phyloP scores from a whole-genome alignment of 2,888 invertebrate species.

The Hypena proboscidalis region DNA sequence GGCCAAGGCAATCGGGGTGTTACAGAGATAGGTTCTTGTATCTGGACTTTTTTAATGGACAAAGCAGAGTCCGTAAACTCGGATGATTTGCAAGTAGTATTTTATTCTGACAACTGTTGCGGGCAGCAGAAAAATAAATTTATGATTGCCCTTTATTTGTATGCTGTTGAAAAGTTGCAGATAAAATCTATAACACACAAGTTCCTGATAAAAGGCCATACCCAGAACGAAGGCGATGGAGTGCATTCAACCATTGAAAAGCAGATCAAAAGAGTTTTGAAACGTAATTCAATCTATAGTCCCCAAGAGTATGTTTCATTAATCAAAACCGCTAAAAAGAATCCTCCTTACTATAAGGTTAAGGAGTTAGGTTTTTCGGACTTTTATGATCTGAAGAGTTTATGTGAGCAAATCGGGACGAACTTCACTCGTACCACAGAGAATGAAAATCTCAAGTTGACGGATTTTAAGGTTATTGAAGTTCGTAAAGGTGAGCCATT shows the following conservation, averaged over 20 bases:
- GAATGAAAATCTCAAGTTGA: too few relatives aligned
- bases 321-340: neutral
- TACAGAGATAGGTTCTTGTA: neutral
- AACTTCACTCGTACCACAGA: too few relatives aligned
- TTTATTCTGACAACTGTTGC: slow-evolving; percentile 3
- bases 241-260: slow-evolving; percentile 7
- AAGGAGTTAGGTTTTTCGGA: neutral
- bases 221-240: slow-evolving; percentile 7
- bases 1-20: neutral
- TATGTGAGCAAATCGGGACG: too few relatives aligned
- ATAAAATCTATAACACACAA: slow-evolving; percentile 10
- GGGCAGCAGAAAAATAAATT: slow-evolving; percentile 14
- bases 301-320: too few relatives aligned
- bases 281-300: too few relatives aligned
- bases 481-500: slow-evolving; percentile 6
- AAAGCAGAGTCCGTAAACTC: slow-evolving; percentile 2
- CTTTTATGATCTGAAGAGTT: too few relatives aligned
- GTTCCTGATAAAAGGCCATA: slow-evolving; percentile 8
- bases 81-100: neutral
- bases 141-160: slow-evolving; percentile 5
- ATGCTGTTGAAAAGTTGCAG: slow-evolving; percentile 9
- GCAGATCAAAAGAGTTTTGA: too few relatives aligned
- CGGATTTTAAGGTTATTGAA: too few relatives aligned
- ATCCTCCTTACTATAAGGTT: neutral
- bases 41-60: neutral